These are phyloP conservation scores for Drosophila mulleri DNA, from an alignment of 2,888 invertebrate species.

Conservation along the genomic window DNA sequence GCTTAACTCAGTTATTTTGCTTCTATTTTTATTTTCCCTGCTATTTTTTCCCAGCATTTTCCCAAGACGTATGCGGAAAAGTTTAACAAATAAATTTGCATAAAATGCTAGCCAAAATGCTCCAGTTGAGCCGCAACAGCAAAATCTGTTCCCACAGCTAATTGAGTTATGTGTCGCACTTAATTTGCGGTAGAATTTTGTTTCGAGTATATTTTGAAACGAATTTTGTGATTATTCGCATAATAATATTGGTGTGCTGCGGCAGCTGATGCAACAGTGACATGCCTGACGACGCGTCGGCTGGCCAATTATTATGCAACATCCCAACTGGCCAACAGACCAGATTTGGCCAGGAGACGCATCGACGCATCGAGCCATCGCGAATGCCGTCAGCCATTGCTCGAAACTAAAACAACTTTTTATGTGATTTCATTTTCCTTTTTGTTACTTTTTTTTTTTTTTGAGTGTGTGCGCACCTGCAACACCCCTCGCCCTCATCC, in stretches of 20 bases:
- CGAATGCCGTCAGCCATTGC: slow-evolving; percentile 39
- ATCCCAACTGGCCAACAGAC: slow-evolving; percentile 34
- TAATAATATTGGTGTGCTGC: not conserved
- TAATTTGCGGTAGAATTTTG: slow-evolving; percentile 58
- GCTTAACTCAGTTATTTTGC: not conserved
- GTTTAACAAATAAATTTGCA: slow-evolving; percentile 68
- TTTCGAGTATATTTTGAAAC: not conserved
- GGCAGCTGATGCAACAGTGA: slow-evolving; percentile 62
- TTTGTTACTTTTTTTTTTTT: not conserved
- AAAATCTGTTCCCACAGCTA: slow-evolving; percentile 60
- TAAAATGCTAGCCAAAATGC: slow-evolving; percentile 53
- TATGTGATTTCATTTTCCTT: slow-evolving; percentile 3
- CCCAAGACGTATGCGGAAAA: slow-evolving; percentile 74
- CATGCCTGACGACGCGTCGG: slow-evolving; percentile 33
- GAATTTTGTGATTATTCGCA: slow-evolving; percentile 2
- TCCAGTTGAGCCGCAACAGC: slow-evolving; percentile 5
- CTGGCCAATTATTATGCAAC: slow-evolving; percentile 39
- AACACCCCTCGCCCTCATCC: not conserved
- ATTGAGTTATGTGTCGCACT: slow-evolving; percentile 44
- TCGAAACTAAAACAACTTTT: slow-evolving; percentile 69
- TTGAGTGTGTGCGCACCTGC: not conserved
- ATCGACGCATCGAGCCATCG: slow-evolving; percentile 59
- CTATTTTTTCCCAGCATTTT: slow-evolving; percentile 67
- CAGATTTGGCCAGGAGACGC: slow-evolving; percentile 56
- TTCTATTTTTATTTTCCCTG: not conserved